Base-by-base conservation (phyloP, 2,113 vertebrate genomes). In the Pholis gunnellus region DNA sequence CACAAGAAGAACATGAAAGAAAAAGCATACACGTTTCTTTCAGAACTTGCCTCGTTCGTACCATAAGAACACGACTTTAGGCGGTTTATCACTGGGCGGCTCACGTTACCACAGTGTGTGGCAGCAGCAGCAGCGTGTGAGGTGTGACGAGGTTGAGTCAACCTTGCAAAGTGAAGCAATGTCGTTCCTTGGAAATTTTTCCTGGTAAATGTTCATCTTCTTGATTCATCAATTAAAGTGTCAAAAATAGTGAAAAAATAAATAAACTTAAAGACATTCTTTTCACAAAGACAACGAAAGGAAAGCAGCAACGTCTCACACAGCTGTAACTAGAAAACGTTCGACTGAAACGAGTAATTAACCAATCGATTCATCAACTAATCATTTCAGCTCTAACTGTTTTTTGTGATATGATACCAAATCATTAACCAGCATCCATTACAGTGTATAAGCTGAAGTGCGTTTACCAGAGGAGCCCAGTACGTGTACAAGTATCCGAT, bases 401-500 rank as follows among this genome's bases (percentile, higher is more conserved):
- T 1, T 70, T 60, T 8, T 31, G 17, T 15, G 5, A 48, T 34
- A 9, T 15, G 14, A 44, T 48, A 57, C n/a, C 36, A 40, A 67
- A 50, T 50, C 3, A 29, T 56, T 29, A 2, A 68, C 8, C 14
- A 31, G 64, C 17, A 64, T 31, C 9, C 57, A 25, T 54, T 27
- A 36, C 18, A 64, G 4, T 27, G 8, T 34, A 14, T 59, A 57
- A 25, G 14, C 1, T 38, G 1, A 10, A 50, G 71, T 89, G 70
- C 73, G 85, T 94, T 97, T 97, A 99, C 98, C 97, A 99, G 95
- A 81, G 98, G 98, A 56, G 97, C 97, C 98, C 98, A 99, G 94
- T 99, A 99, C 0, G 98, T 99, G 95, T 99, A 99, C 92, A 99
- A 94, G 92, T 98, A 99, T 88, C 98, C 98, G 73, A 99, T 99